phyloP scores from a whole-genome alignment of 2,888 invertebrate species.

The Harpalus rufipes region DNA sequence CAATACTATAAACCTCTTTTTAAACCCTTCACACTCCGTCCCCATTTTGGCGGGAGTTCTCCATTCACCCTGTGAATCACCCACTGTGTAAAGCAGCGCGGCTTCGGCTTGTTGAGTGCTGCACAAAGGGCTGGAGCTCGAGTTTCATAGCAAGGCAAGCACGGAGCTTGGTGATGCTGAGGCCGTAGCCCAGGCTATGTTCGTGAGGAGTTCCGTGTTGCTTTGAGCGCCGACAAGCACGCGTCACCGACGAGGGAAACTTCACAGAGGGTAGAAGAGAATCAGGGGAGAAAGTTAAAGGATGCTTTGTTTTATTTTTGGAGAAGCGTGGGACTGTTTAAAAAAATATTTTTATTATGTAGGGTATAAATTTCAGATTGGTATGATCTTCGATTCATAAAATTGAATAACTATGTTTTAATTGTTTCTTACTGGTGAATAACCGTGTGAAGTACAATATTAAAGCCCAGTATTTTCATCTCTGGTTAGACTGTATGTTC shows the following conservation, averaged over 20 bases:
- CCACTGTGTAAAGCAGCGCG: not conserved
- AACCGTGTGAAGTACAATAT: no score
- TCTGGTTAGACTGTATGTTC: no score
- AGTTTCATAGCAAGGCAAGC: constrained; percentile 21
- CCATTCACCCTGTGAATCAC: not conserved
- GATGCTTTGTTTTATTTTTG: constrained; percentile 15
- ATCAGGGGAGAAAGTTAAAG: not conserved
- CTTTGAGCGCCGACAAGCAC: constrained; percentile 55
- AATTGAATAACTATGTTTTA: no score
- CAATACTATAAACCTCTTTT: not conserved
- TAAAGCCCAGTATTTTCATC: no score
- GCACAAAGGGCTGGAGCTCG: constrained; percentile 31
- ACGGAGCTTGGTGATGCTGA: not conserved
- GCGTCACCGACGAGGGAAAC: constrained; percentile 21
- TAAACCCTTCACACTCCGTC: not conserved
- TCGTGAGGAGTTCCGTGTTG: constrained; percentile 57
- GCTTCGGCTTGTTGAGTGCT: constrained; percentile 9
- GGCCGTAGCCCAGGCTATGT: constrained; percentile 10
- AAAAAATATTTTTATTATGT: not conserved
- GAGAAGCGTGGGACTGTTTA: not conserved
- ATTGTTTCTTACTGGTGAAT: no score
- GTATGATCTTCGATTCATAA: no score
- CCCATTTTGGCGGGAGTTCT: no score
- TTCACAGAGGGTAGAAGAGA: not conserved
- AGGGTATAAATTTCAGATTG: no score